Base-by-base conservation (phyloP, 2,888 invertebrate species). In the Muschampia plurimacula region DNA sequence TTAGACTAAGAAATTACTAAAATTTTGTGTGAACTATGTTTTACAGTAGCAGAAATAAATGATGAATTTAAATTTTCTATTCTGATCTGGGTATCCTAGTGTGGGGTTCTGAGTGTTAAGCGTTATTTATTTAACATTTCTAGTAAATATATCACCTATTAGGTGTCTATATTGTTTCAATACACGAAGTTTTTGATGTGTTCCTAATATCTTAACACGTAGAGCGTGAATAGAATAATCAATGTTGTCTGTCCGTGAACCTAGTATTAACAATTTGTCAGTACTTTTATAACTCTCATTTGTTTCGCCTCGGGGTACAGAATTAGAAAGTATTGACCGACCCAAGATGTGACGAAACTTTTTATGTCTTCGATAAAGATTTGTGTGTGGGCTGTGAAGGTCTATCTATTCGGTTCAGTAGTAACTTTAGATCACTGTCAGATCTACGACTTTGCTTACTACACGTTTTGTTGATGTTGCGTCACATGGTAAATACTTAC, bases 271-370 rank as follows among this genome's bases (percentile, higher is more conserved):
- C 82, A 82, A 82, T 83, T 85, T 84, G 83, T 85, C 86, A 86
- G 85, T 83, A 82, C 80, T 85, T 87, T 87, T 89, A 88, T 85
- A 85, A 85, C 84, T 84, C 85, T 87, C 87, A 86, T 89, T 88
- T 88, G 84, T 87, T 88, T 88, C 81, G 92, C 93, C 89, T 80
- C 84, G 77, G 84, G 93, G 88, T 82, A 89, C 83, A 84, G 90
- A 92, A 92, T 93, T 93, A 93, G 93, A 94, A 94, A 93, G 93
- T 91, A 84, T 84, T 78, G 83, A 79, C 82, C 75, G 77, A 76
- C 78, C 79, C 80, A 76, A 84, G 80, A 82, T 84, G 84, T 78
- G 79, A 84, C 74, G 72, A 74, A 74, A 76, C 84, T 84, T 83
- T 86, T 83, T 84, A 79, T 84, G 83, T 82, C 84, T 84, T 83